phyloP scores from a whole-genome alignment of 2,797 vertebrate species.

The Tamandua tetradactyla region DNA sequence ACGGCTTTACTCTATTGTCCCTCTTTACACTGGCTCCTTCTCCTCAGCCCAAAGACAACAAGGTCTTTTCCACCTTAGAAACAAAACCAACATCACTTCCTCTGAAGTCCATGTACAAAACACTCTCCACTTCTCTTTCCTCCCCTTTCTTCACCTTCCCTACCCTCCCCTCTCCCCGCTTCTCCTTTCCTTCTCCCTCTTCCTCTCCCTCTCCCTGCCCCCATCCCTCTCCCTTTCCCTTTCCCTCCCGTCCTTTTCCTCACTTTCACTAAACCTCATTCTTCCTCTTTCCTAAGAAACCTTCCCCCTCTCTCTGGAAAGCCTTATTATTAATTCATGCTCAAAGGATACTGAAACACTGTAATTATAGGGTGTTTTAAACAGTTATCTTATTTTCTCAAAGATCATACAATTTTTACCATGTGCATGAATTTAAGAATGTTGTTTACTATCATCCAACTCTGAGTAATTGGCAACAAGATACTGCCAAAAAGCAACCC shows the following conservation, averaged over 20 bases:
- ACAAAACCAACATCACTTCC: neutral
- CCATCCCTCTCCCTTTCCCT: neutral
- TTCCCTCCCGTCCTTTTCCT: neutral
- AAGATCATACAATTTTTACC: slow-evolving; percentile 4
- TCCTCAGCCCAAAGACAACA: neutral
- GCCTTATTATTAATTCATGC: neutral
- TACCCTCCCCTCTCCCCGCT: too few species aligned
- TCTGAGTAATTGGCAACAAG: neutral
- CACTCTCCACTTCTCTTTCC: neutral
- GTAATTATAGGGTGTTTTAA: slow-evolving; percentile 6
- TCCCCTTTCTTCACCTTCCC: neutral
- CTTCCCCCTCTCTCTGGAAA: neutral
- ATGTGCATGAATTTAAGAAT: neutral
- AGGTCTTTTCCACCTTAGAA: neutral
- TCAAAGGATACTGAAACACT: neutral
- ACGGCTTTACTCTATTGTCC: neutral
- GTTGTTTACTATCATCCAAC: slow-evolving; percentile 27
- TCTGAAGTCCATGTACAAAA: neutral
- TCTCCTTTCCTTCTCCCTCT: neutral
- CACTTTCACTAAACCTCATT: neutral
- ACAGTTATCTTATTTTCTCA: neutral
- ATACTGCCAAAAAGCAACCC: neutral
- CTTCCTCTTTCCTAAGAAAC: neutral
- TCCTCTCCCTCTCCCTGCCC: neutral
- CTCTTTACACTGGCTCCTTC: neutral